These are phyloP conservation scores for Papilio elwesi DNA, from an alignment of 2,888 invertebrate species.

Conservation along the genomic window DNA sequence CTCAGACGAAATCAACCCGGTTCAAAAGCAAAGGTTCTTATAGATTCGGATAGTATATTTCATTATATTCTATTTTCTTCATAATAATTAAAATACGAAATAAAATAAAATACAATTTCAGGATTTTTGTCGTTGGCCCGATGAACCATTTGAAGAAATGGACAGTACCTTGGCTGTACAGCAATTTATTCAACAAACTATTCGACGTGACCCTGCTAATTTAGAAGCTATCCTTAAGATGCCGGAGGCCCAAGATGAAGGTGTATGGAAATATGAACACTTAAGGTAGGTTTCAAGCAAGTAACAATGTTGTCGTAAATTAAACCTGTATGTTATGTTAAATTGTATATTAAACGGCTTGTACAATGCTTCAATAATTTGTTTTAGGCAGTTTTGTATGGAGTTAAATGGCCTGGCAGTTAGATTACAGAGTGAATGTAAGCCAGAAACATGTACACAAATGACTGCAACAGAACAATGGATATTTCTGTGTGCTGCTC, in stretches of 20 bases:
- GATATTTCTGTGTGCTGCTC: slow-evolving; percentile 99
- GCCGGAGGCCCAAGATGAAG: slow-evolving; percentile 98
- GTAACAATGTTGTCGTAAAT: not conserved
- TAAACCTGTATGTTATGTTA: not conserved
- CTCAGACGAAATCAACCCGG: slow-evolving; percentile 95
- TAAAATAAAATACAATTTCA: slow-evolving; percentile 63
- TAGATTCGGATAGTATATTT: not conserved
- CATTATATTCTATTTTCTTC: not conserved
- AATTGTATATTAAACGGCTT: not conserved
- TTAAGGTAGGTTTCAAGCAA: slow-evolving; percentile 86
- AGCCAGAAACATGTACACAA: slow-evolving; percentile 98
- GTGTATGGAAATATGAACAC: slow-evolving; percentile 99
- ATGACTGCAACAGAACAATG: slow-evolving; percentile 99
- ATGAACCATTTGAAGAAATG: slow-evolving; percentile 99
- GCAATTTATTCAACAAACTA: slow-evolving; percentile 99
- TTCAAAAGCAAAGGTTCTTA: slow-evolving; percentile 92
- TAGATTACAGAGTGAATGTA: slow-evolving; percentile 97
- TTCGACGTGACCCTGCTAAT: slow-evolving; percentile 95
- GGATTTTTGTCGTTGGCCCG: slow-evolving; percentile 99
- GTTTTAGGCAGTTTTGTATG: slow-evolving; percentile 97
- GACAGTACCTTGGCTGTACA: slow-evolving; percentile 99
- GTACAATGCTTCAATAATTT: not conserved
- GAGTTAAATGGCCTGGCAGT: slow-evolving; percentile 99
- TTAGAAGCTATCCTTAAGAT: slow-evolving; percentile 97
- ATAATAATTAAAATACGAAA: not conserved